Evolutionary conservation across 1,140 invertebrate species (phyloP).

Genomic region (Drosophila teissieri): DNA sequence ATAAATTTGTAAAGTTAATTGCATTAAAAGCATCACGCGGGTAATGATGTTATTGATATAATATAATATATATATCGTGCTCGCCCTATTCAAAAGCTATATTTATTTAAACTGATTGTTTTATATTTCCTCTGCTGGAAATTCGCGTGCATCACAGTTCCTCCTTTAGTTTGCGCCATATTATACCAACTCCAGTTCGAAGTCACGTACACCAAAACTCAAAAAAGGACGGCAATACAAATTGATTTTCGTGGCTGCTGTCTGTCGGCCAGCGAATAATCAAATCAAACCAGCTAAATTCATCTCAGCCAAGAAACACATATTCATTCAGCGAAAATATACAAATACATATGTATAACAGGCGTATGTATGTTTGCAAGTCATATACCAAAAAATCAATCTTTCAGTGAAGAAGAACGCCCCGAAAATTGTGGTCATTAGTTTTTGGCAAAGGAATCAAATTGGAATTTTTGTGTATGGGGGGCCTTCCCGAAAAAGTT

Average conservation of each 20-base stretch:
- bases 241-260: constrained; percentile 73
- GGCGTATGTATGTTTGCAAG: not conserved
- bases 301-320: constrained; percentile 11
- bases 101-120: constrained; percentile 1
- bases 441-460: constrained; percentile 60
- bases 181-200: constrained; percentile 32
- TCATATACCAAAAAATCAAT: constrained; percentile 64
- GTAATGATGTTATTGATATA: too few relatives aligned
- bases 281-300: constrained; percentile 58
- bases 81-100: too few relatives aligned
- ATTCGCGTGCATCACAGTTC: not conserved
- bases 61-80: too few relatives aligned
- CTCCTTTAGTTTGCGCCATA: constrained; percentile 20
- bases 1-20: not conserved
- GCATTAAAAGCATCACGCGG: too few relatives aligned
- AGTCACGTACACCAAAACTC: constrained; percentile 71
- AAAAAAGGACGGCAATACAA: constrained; percentile 52
- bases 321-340: constrained; percentile 37
- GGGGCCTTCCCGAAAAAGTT: constrained; percentile 34
- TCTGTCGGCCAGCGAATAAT: constrained; percentile 66
- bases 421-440: constrained; percentile 79
- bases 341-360: not conserved
- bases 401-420: constrained; percentile 49
- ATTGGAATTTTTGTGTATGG: constrained; percentile 47
- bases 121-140: not conserved